phyloP scores from a whole-genome alignment of 2,888 invertebrate species.

The Netelia melanura region DNA sequence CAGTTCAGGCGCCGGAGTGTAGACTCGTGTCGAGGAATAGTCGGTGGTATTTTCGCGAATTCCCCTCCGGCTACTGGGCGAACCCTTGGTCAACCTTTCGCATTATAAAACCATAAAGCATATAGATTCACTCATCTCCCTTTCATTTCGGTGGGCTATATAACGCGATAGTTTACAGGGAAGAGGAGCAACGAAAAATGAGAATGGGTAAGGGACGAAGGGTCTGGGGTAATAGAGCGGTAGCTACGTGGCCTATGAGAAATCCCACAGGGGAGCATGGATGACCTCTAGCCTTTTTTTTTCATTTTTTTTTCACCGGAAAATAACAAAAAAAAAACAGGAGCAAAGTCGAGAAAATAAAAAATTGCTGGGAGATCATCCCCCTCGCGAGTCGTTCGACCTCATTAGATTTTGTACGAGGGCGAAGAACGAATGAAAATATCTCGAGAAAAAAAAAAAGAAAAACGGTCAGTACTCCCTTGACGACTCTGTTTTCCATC shows the following conservation, averaged over 20 bases:
- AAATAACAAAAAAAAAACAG: slow-evolving; percentile 52
- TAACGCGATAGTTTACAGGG: slow-evolving; percentile 51
- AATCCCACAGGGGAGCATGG: slow-evolving; percentile 55
- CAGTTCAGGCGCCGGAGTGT: slow-evolving; percentile 62
- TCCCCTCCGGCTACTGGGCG: slow-evolving; percentile 45
- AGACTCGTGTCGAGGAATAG: slow-evolving; percentile 58
- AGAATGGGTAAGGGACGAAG: slow-evolving; percentile 34
- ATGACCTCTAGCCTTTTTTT: slow-evolving; percentile 51
- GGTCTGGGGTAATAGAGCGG: slow-evolving; percentile 27
- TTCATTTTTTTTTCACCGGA: slow-evolving; percentile 60
- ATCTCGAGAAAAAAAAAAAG: slow-evolving; percentile 52
- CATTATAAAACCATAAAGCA: slow-evolving; percentile 84
- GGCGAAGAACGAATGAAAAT: slow-evolving; percentile 64
- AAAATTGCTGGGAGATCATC: slow-evolving; percentile 58
- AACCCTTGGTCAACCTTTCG: slow-evolving; percentile 79
- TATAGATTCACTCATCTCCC: slow-evolving; percentile 70
- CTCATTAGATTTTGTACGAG: slow-evolving; percentile 71
- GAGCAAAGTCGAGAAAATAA: slow-evolving; percentile 44
- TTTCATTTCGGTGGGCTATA: slow-evolving; percentile 62
- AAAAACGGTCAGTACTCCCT: slow-evolving; percentile 41
- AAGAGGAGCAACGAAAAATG: slow-evolving; percentile 22
- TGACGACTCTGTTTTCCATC: slow-evolving; percentile 20
- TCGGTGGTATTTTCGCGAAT: slow-evolving; percentile 71
- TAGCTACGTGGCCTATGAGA: slow-evolving; percentile 40
- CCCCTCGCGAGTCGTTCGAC: slow-evolving; percentile 70